Evolutionary conservation across 92 coral and sea anemone genomes (phyloP), one percentile per base, ranked within the genome.

Genomic region (Zoanthus sociatus): DNA sequence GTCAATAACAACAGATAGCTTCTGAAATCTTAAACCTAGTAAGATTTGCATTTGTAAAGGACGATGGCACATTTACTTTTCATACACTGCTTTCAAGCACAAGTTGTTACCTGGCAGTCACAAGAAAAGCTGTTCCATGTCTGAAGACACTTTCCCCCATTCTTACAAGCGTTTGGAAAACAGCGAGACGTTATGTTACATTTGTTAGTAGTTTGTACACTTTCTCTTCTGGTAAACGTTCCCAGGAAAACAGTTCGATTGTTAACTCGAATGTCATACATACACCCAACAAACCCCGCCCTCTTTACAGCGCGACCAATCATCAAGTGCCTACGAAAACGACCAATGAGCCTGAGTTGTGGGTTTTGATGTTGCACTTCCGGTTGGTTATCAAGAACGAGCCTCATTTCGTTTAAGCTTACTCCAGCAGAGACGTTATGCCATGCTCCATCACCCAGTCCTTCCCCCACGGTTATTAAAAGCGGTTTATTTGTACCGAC

Each of bases 231-330:
- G 31, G 84, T 76, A 82, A 95, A 79, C 33, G 74, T 74, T 12
- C 13, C 67, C 51, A 91, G 84, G 9, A 77, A 47, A n/a, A 96
- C 87, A 5, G 74, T 45, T 16, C 30, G 86, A 4, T 93, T 96
- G 82, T 95, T 93, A 32, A 95, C 78, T 32, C 70, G 84, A 20
- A 97, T 77, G 66, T 74, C 87, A 42, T 83, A 88, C 95, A 97
- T 95, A 47, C 99, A 97, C 7, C 99, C 99, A 26, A 95, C 98
- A 74, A 97, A 97, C 7, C 99, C 99, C 10, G 73, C 51, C 78
- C 87, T 92, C 31, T 92, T 93, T 9, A 94, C 86, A 17, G 97
- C 98, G 5, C 93, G 89, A n/a, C 98, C 16, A 74, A 74, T 74
- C 78, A 74, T 15, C 78, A 74, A 44, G 54, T 74, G 78, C 18